Evolutionary conservation across 2,797 vertebrate genomes (phyloP).

Genomic region (Gadopsis marmoratus): DNA sequence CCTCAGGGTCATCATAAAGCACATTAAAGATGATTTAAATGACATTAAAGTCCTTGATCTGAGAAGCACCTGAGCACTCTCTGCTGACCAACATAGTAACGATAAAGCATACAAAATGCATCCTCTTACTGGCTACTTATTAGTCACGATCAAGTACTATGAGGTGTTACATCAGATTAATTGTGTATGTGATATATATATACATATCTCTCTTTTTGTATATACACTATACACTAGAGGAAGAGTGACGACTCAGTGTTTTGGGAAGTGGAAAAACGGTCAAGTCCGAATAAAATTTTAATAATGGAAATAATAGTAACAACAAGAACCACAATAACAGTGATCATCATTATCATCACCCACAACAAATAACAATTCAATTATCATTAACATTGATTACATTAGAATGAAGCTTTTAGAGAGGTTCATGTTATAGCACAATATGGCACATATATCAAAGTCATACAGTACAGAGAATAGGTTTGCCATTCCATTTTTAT

Average conservation of each 20-base stretch:
- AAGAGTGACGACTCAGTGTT: background rate
- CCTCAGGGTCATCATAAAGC: background rate
- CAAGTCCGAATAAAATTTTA: slow-evolving; percentile 26
- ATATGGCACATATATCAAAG: slow-evolving; percentile 5
- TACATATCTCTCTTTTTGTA: background rate
- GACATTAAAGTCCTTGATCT: background rate
- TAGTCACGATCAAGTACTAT: background rate
- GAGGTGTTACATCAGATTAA: background rate
- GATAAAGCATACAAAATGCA: background rate
- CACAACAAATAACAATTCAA: background rate
- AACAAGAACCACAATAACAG: slow-evolving; percentile 6
- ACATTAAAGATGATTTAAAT: background rate
- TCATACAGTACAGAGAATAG: slow-evolving; percentile 3
- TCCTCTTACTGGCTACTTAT: background rate
- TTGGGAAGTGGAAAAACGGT: background rate
- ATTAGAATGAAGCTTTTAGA: slow-evolving; percentile 2
- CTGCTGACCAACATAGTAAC: background rate
- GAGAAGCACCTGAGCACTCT: background rate
- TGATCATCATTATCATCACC: background rate
- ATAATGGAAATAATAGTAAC: slow-evolving; percentile 18
- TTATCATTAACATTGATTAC: slow-evolving; percentile 23
- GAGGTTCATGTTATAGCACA: slow-evolving; percentile 3
- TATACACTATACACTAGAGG: background rate
- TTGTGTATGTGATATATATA: background rate
- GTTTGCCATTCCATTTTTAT: background rate